Evolutionary conservation across 2,888 invertebrate species (phyloP), one percentile per base, ranked within the genome.

Genomic region (Drosophila sordidapex): DNA sequence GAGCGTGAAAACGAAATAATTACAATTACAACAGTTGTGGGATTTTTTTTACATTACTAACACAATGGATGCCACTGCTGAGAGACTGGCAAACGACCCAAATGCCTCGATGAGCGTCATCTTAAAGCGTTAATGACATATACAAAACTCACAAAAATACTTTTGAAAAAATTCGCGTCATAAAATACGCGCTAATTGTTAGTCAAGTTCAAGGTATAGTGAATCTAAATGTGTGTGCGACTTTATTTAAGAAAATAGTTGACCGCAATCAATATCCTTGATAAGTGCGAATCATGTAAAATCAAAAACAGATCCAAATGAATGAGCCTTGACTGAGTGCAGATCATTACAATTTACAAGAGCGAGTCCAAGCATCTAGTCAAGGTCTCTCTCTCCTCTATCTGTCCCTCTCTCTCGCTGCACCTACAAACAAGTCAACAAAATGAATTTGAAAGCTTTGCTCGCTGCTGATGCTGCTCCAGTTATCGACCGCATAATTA

Each of bases 401-500:
- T 48, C 25, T 48, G 5, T 18, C 43, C 31, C 35, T 3, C n/a
- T 65, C 77, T 53, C 54, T 11, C 11, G 11, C 29, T 35, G 54
- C 54, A 48, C 65, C 73, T 74, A 84, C 67, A 38, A 48, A 27
- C 15, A 18, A 29, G 60, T 49, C 33, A 64, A 59, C 36, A 53
- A 70, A 57, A 36, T 62, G 58, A 75, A 89, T 85, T 85, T 75
- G 85, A 85, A 85, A 85, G 84, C 84, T 76, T 33, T 11, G 58
- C 25, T 15, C 15, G 46, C 46, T 46, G 46, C 35, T 43, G 38
- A 31, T 27, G 33, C 29, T 76, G 88, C 69, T 85, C 88, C 83
- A 89, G 83, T 84, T 87, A 85, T 80, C 69, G 71, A 35, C 56
- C 72, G 82, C 79, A 81, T 78, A 78, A 65, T 77, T 68, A 79